Conservation (phyloP, 2,888 invertebrate species). For the Philereme transversata region DNA sequence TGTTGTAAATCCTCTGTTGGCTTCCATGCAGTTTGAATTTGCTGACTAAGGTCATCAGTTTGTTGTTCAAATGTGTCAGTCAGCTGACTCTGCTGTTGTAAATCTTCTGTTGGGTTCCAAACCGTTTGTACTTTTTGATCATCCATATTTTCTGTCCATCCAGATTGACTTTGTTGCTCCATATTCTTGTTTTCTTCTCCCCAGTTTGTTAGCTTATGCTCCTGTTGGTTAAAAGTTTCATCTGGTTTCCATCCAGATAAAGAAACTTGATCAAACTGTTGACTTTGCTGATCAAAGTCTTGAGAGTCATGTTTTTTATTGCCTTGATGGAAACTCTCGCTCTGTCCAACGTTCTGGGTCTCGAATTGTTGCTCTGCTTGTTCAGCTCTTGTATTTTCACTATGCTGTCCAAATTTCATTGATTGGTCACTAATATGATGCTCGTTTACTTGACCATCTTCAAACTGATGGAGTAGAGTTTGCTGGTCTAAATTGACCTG, state of each 20-base stretch:
- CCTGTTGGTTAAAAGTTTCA: conserved; percentile 29
- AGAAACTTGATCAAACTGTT: conserved; percentile 29
- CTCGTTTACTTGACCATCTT: conserved; percentile 29
- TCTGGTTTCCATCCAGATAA: conserved; percentile 17
- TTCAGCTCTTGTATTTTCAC: conserved; percentile 34
- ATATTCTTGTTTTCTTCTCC: conserved; percentile 23
- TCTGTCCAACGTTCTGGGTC: conserved; percentile 30
- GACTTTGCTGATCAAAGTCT: conserved; percentile 24
- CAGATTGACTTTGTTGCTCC: conserved; percentile 30
- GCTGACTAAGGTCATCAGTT: conserved; percentile 11
- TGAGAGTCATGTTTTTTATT: conserved; percentile 25
- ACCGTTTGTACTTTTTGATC: conserved; percentile 21
- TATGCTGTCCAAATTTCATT: conserved; percentile 35
- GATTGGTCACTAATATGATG: conserved; percentile 37
- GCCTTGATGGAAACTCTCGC: conserved; percentile 36
- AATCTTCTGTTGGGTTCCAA: conserved; percentile 21
- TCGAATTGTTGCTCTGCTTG: conserved; percentile 37
- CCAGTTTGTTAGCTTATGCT: conserved; percentile 24
- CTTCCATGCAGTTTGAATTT: conserved; percentile 19
- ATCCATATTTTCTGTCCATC: conserved; percentile 20
- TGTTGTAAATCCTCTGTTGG: conserved; percentile 20
- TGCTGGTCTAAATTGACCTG: conserved; percentile 27
- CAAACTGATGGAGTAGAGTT: conserved; percentile 23
- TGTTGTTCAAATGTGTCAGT: conserved; percentile 20
- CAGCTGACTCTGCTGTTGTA: conserved; percentile 22